Conservation (phyloP, 2,888 invertebrate genomes). For the Hemaris fuciformis region DNA sequence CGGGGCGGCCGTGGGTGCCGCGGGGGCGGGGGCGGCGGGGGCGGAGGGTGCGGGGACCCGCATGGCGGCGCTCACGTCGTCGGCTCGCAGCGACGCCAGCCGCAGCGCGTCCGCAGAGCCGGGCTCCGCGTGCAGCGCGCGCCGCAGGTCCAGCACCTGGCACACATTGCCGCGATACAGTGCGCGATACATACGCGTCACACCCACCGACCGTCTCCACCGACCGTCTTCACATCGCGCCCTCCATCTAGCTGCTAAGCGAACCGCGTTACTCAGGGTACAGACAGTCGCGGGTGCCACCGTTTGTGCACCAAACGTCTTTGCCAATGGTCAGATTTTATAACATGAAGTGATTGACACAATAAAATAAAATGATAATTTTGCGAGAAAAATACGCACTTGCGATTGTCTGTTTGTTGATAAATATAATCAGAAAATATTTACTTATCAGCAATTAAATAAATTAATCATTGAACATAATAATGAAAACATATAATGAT, state of each 20-base stretch:
- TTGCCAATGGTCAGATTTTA: neutral
- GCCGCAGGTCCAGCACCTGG: constrained; percentile 90
- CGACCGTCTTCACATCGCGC: neutral
- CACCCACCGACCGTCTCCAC: neutral
- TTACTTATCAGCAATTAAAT: neutral
- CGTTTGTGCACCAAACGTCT: neutral
- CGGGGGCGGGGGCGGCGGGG: constrained; percentile 30
- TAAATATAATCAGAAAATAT: neutral
- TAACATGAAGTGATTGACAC: neutral
- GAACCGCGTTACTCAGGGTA: neutral
- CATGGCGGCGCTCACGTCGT: constrained; percentile 79
- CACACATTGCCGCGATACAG: constrained; percentile 40
- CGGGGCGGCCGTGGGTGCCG: constrained; percentile 60
- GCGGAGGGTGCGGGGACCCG: constrained; percentile 41
- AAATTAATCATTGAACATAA: neutral
- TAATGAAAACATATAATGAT: neutral
- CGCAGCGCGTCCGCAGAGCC: constrained; percentile 80
- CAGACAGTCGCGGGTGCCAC: neutral
- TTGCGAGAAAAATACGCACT: neutral
- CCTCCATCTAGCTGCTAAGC: neutral
- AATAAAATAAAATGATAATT: neutral
- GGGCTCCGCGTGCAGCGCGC: constrained; percentile 89
- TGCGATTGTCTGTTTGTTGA: constrained; percentile 2
- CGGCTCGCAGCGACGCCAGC: constrained; percentile 77
- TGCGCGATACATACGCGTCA: constrained; percentile 16